Base-by-base conservation (phyloP, 2,888 invertebrate genomes). In the Conchocele bisecta region DNA sequence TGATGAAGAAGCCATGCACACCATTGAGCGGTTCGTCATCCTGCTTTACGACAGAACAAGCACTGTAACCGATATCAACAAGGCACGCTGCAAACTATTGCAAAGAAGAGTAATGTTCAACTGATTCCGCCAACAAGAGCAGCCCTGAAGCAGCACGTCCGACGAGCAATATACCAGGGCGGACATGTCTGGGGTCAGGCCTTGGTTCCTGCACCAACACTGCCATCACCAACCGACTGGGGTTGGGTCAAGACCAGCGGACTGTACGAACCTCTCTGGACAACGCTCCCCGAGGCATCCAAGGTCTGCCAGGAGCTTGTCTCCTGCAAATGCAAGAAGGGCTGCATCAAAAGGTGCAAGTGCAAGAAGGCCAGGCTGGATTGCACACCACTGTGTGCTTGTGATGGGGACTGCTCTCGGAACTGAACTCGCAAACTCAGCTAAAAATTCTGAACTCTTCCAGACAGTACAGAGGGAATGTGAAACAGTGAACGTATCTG, bases 301-400 rank as follows among this genome's bases (percentile, higher is more conserved):
- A n/a, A n/a, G n/a, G 28, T 31, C n/a, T 48, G 48, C 15, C 48
- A 48, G 17, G 48, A 48, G 28, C 48, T 48, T 48, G 28, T 48
- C 3, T n/a, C 28, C 7, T 48, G 48, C 28, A 28, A 28, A 17
- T 48, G 48, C 15, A 28, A 48, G 48, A 28, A n/a, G 48, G 28
- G 48, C n/a, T 48, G 48, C 17, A 11, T n/a, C 4, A 26, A 28
- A 15, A 13, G 13, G n/a, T 48, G 48, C 28, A 24, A 48, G 7
- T 48, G 26, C 48, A n/a, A 11, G 29, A 48, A 15, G 31, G 31
- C 29, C 31, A 17, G 20, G n/a, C 22, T 28, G 48, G n/a, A 28
- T 17, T 48, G 48, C 28, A 48, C n/a, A n/a, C 48, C 28, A 31
- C 48, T 6, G 28, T 48, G 29, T 48, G 48, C 26, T 7, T 17